Evolutionary conservation across 2,888 invertebrate species (phyloP), one percentile per base, ranked within the genome.

Genomic region (Meteorus colon): DNA sequence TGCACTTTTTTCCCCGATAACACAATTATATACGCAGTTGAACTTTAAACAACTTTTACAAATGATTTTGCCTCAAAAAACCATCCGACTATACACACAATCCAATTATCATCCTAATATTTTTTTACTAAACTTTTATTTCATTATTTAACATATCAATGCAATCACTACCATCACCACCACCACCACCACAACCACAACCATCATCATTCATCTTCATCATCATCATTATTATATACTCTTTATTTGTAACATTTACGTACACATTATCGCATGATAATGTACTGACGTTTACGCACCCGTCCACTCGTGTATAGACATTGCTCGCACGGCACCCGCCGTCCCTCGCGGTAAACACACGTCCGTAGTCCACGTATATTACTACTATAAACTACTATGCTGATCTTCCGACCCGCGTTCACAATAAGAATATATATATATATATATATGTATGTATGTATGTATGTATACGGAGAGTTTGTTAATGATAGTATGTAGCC

Each of bases 321-420:
- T 80, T 76, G 76, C 78, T 80, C 75, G 77, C 78, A 80, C 78
- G 75, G 73, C 77, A 79, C 79, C 79, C 75, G 65, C 80, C 75
- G 80, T 29, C 31, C 73, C 80, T 78, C 77, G 78, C 78, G 80
- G 76, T 77, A 76, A 77, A 78, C 77, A 80, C 80, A 27, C 45
- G 29, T 51, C 51, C 12, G 62, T 29, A 51, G 27, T 24, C 29
- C 68, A 68, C 29, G 27, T 48, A 29, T 51, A 16, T 29, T 14
- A 27, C 16, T 29, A 66, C 4, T 45, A n/a, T 14, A 68, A 29
- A 62, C 14, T 29, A 29, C 6, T 27, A 14, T 41, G 41, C 41
- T 41, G 1, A 4, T 62, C 12, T 62, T 2, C 62, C 14, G 4
- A 55, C 55, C 6, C 55, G n/a, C 55, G 55, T 24, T 55, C 41